A percentile compares a stretch with the other conserved stretches of the same genome.
Conservation (phyloP, 2,797 vertebrate species). For the Danio choprae region DNA sequence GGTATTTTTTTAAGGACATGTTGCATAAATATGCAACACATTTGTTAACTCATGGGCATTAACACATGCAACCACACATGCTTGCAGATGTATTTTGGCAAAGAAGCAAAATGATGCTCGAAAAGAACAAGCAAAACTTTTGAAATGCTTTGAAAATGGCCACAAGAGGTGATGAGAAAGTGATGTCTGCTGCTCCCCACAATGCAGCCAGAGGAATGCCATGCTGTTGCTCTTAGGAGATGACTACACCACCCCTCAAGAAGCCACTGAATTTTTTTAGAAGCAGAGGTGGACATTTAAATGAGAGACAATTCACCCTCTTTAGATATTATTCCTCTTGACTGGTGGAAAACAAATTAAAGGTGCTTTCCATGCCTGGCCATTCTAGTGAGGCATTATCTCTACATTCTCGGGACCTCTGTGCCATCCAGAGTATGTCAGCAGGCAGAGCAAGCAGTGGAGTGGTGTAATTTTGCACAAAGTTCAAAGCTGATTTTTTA, state of each 20-base stretch:
- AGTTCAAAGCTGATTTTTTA: too few relatives aligned
- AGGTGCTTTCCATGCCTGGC: background rate
- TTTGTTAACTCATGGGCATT: background rate
- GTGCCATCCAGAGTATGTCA: too few relatives aligned
- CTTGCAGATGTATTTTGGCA: background rate
- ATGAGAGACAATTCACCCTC: background rate
- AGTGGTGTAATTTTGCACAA: too few relatives aligned
- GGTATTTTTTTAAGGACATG: too few relatives aligned
- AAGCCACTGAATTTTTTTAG: too few relatives aligned
- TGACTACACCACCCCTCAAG: too few relatives aligned
- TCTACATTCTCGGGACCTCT: conserved; percentile 5
- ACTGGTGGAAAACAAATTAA: conserved; percentile 1
- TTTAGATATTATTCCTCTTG: conserved; percentile 4
- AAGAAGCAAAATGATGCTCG: background rate
- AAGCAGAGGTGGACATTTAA: too few relatives aligned
- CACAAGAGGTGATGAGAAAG: background rate
- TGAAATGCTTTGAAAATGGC: too few relatives aligned
- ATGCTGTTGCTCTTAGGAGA: too few relatives aligned
- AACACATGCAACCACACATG: background rate
- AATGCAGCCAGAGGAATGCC: background rate
- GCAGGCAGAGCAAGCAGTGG: too few relatives aligned
- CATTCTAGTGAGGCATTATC: background rate
- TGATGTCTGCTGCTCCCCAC: background rate
- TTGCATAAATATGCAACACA: background rate
- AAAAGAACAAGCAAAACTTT: background rate